A percentile compares a stretch with the other conserved stretches of the same genome.
Evolutionary conservation across 2,797 vertebrate genomes (phyloP).

Genomic region (Chrosomus eos): DNA sequence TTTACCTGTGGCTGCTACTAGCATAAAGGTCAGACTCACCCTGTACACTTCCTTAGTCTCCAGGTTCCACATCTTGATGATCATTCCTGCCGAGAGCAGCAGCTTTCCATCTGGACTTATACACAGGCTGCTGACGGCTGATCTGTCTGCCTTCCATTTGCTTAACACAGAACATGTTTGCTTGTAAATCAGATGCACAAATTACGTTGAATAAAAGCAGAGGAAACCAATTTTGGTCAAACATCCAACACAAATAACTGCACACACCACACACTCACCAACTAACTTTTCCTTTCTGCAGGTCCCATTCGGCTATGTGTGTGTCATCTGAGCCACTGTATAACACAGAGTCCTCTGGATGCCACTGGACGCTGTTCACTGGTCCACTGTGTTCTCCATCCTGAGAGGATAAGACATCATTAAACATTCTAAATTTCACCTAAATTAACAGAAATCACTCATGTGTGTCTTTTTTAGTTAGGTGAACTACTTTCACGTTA

Average conservation of each 20-base stretch:
- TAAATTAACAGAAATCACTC: neutral
- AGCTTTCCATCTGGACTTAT: conserved; percentile 96
- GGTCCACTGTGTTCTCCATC: conserved; percentile 89
- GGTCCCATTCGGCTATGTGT: conserved; percentile 94
- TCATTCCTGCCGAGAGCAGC: conserved; percentile 92
- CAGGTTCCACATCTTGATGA: conserved; percentile 98
- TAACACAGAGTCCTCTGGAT: conserved; percentile 86
- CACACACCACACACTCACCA: conserved; percentile 79
- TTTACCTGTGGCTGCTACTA: neutral
- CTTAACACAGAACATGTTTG: conserved; percentile 68
- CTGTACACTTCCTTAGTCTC: conserved; percentile 97
- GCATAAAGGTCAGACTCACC: conserved; percentile 78
- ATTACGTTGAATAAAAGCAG: neutral
- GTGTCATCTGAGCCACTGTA: conserved; percentile 98
- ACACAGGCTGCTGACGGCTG: conserved; percentile 89
- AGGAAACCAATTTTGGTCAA: neutral
- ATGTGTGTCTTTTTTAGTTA: neutral
- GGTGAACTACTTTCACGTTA: neutral
- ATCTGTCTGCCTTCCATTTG: conserved; percentile 97
- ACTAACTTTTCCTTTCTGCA: conserved; percentile 90
- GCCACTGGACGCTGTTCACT: conserved; percentile 95
- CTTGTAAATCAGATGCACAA: neutral
- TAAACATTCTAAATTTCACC: neutral
- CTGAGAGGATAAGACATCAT: conserved; percentile 68
- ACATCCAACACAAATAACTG: neutral